These are phyloP conservation scores for Urosaurus nigricauda DNA, from an alignment of 2,797 vertebrate genomes.

Conservation along the genomic window DNA sequence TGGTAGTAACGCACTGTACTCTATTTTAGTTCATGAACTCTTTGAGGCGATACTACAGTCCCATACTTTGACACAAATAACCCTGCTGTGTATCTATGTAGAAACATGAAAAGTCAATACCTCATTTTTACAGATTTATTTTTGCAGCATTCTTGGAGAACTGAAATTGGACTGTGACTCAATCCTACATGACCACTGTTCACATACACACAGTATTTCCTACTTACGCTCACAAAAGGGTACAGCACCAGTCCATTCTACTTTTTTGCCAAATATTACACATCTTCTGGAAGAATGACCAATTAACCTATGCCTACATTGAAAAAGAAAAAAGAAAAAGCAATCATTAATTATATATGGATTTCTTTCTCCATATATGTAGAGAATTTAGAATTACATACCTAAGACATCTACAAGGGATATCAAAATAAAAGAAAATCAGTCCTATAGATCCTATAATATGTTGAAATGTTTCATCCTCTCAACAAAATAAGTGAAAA, in stretches of 20 bases:
- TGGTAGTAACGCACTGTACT: not conserved
- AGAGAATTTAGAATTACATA: not conserved
- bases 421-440: not conserved
- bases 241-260: conserved; percentile 44
- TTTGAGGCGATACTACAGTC: not conserved
- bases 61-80: not conserved
- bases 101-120: not conserved
- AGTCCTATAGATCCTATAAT: not conserved
- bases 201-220: not conserved
- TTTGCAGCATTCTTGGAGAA: not conserved
- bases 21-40: not conserved
- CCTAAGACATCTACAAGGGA: not conserved
- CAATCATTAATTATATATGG: not conserved
- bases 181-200: not conserved
- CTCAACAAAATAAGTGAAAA: too few species aligned
- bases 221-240: conserved; percentile 75
- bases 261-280: conserved; percentile 40
- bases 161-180: not conserved
- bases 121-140: not conserved
- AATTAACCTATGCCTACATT: conserved; percentile 70
- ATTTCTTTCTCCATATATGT: not conserved
- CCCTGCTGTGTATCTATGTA: not conserved
- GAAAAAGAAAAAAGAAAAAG: conserved; percentile 33
- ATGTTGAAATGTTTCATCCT: too few species aligned
- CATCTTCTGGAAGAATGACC: conserved; percentile 63